Evolutionary conservation across 2,113 vertebrate species (phyloP).

Genomic region (Notarius lentiginosus): DNA sequence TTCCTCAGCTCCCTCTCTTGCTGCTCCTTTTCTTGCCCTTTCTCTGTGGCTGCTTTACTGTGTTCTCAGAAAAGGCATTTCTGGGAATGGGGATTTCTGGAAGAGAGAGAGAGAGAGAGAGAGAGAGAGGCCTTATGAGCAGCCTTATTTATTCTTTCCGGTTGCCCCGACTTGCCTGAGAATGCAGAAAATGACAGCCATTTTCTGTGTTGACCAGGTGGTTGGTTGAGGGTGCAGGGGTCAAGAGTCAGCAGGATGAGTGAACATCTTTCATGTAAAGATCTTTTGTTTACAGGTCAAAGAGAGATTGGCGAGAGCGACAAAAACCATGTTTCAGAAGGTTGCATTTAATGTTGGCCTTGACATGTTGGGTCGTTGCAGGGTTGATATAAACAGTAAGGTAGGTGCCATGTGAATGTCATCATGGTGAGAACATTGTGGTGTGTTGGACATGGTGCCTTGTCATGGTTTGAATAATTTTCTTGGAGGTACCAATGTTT

Average conservation of each 20-base stretch:
- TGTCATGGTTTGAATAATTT: not conserved
- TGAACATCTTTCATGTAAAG: slow-evolving; percentile 43
- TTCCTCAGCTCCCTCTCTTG: not conserved
- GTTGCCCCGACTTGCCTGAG: slow-evolving; percentile 62
- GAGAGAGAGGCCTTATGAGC: not conserved
- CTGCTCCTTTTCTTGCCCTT: not conserved
- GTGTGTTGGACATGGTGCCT: not conserved
- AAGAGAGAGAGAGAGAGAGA: not conserved
- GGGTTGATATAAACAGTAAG: not conserved
- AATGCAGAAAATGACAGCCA: slow-evolving; percentile 51
- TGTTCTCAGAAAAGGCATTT: slow-evolving; percentile 37
- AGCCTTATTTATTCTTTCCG: slow-evolving; percentile 52
- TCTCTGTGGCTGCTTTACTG: not conserved
- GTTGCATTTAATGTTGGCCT: not conserved
- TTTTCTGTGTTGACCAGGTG: slow-evolving; percentile 39
- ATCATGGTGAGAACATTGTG: not conserved
- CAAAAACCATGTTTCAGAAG: not conserved
- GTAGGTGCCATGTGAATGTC: not conserved
- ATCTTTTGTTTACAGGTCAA: slow-evolving; percentile 57
- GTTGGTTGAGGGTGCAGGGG: slow-evolving; percentile 44
- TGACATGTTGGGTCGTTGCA: not conserved
- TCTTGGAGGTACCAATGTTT: not conserved
- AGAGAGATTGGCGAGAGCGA: slow-evolving; percentile 1
- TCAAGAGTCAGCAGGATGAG: slow-evolving; percentile 62
- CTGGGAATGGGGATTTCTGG: slow-evolving; percentile 16